phyloP scores from a whole-genome alignment of 2,113 vertebrate genomes.

The Sialia sialis region DNA sequence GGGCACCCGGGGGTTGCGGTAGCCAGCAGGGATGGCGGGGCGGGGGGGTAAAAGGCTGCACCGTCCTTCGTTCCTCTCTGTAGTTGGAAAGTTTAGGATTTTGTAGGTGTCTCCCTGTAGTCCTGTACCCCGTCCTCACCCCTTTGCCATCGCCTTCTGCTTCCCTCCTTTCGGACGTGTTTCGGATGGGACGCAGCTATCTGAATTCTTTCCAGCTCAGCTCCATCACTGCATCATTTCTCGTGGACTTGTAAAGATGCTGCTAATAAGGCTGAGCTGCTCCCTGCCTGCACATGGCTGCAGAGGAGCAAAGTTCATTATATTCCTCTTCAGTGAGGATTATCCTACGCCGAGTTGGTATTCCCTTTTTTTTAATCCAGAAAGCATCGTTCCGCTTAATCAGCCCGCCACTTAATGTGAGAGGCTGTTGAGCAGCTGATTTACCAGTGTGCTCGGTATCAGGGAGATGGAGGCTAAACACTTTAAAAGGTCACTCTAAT shows the following conservation, averaged over 20 bases:
- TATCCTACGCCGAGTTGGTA: not conserved
- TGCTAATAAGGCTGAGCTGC: constrained; percentile 73
- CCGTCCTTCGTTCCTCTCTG: not conserved
- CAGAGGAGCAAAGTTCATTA: constrained; percentile 77
- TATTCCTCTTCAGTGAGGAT: not conserved
- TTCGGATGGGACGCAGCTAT: constrained; percentile 65
- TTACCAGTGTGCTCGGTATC: constrained; percentile 42
- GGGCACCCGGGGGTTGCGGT: not conserved
- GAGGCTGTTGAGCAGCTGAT: constrained; percentile 52
- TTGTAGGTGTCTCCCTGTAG: not conserved
- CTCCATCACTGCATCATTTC: constrained; percentile 84
- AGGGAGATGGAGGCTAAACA: constrained; percentile 48
- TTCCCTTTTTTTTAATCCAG: not conserved
- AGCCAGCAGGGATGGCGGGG: not conserved
- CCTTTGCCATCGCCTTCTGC: not conserved
- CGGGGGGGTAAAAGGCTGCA: not conserved
- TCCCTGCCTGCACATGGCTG: constrained; percentile 47
- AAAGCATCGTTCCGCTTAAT: not conserved
- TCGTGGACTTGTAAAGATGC: constrained; percentile 71
- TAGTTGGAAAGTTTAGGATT: constrained; percentile 51
- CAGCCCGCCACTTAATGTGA: constrained; percentile 28
- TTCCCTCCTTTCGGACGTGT: not conserved
- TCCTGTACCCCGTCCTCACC: not conserved
- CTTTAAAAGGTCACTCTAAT: constrained; percentile 73
- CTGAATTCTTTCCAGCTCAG: constrained; percentile 75